Conservation (phyloP, 1,140 invertebrate genomes). For the Chrysoperla carnea region DNA sequence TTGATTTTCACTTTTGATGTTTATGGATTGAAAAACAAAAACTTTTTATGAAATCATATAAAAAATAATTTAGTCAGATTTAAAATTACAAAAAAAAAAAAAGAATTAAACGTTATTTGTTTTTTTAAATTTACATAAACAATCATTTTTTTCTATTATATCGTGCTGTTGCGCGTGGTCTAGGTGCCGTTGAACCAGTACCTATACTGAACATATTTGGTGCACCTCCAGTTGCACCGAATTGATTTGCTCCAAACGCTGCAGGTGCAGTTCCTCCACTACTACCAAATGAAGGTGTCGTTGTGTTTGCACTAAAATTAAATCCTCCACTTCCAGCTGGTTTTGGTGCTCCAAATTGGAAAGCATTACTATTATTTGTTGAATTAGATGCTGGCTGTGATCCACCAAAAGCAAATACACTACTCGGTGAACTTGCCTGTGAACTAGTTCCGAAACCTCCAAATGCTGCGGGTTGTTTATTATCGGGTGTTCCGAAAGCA, state of each 20-base stretch:
- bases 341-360: constrained; percentile 17
- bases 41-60: too few relatives aligned
- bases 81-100: too few relatives aligned
- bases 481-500: not conserved
- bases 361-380: constrained; percentile 6
- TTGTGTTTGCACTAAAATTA: constrained; percentile 3
- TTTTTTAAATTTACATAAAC: not conserved
- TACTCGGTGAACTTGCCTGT: not conserved
- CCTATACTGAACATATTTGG: constrained; percentile 26
- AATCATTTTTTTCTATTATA: constrained; percentile 21
- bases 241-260: constrained; percentile 4
- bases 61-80: too few relatives aligned
- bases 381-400: not conserved
- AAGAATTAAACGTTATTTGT: too few relatives aligned
- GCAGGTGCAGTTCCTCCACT: not conserved
- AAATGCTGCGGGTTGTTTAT: not conserved
- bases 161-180: constrained; percentile 15
- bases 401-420: constrained; percentile 1
- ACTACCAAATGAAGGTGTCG: constrained; percentile 13
- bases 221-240: constrained; percentile 9
- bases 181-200: constrained; percentile 22
- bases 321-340: constrained; percentile 15
- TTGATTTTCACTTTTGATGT: too few relatives aligned
- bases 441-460: too few relatives aligned
- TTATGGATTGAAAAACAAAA: too few relatives aligned